These are phyloP conservation scores for Tursiops truncatus DNA, from an alignment of 2,113 vertebrate genomes.

Conservation along the genomic window DNA sequence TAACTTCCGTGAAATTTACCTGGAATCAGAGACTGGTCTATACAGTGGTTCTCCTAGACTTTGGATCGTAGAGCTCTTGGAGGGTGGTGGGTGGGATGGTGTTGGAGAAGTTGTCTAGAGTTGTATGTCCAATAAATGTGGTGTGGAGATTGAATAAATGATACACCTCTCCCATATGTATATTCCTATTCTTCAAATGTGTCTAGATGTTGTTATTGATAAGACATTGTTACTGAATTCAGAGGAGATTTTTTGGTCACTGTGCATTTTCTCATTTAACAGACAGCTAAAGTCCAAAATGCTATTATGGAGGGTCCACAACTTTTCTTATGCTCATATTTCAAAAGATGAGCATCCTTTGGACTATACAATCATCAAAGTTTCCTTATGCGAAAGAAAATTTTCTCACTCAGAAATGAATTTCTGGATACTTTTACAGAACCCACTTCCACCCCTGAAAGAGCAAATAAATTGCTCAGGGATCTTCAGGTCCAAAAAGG, in stretches of 20 bases:
- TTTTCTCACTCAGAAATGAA: conserved; percentile 8
- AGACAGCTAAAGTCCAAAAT: background rate
- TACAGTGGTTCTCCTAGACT: background rate
- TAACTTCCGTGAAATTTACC: background rate
- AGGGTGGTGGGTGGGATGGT: background rate
- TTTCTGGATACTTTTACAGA: conserved; percentile 4
- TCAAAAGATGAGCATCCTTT: background rate
- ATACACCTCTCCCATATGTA: background rate
- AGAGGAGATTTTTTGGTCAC: background rate
- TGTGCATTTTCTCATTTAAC: conserved; percentile 17
- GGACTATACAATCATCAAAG: background rate
- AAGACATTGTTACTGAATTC: background rate
- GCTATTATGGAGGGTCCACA: background rate
- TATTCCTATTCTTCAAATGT: background rate
- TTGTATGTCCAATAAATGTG: background rate
- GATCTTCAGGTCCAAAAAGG: conserved; percentile 39
- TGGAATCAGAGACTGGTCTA: background rate
- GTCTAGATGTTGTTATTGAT: background rate
- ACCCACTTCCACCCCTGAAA: background rate
- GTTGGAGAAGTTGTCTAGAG: background rate
- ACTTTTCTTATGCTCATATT: background rate
- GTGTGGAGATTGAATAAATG: background rate
- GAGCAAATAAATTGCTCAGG: conserved; percentile 37
- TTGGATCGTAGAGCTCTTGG: background rate
- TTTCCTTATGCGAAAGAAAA: background rate